Percentiles rank a stretch among this genome's conserved stretches.
phyloP scores from a whole-genome alignment of 2,888 invertebrate genomes.

The Polyploca ridens region DNA sequence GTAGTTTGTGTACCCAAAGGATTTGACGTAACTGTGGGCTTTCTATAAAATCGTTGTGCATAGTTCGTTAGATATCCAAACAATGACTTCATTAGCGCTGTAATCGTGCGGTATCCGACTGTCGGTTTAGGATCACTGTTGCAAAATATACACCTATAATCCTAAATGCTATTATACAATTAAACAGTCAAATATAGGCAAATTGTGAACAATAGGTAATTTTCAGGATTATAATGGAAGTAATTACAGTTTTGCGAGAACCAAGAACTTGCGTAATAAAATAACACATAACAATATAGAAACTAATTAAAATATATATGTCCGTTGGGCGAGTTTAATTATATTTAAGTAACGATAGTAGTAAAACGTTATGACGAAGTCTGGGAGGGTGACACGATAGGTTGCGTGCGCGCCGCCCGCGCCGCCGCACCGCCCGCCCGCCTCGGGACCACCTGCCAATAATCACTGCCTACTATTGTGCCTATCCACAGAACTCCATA shows the following conservation, averaged over 20 bases:
- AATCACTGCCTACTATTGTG: conserved; percentile 61
- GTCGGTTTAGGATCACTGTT: conserved; percentile 33
- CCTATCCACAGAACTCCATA: conserved; percentile 28
- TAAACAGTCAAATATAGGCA: background rate
- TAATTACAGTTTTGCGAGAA: background rate
- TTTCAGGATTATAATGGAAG: background rate
- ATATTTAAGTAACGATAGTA: conserved; percentile 59
- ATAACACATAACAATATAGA: conserved; percentile 7
- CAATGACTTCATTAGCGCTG: conserved; percentile 80
- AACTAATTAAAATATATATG: conserved; percentile 21
- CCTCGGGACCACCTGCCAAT: conserved; percentile 65
- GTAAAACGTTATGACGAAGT: conserved; percentile 46
- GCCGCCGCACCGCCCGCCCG: conserved; percentile 27
- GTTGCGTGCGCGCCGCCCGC: conserved; percentile 64
- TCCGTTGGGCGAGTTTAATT: conserved; percentile 50
- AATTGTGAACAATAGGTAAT: background rate
- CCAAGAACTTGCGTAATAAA: background rate
- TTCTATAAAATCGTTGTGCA: conserved; percentile 54
- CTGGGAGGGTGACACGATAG: conserved; percentile 59
- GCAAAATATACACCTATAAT: conserved; percentile 22
- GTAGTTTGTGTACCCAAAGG: conserved; percentile 12
- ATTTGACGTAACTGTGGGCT: conserved; percentile 41
- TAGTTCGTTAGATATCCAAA: conserved; percentile 80
- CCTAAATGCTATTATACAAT: background rate
- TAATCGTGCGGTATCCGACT: conserved; percentile 70